Evolutionary conservation across 2,113 vertebrate species (phyloP), one percentile per base, ranked within the genome.

Genomic region (Nycticryphes semicollaris): DNA sequence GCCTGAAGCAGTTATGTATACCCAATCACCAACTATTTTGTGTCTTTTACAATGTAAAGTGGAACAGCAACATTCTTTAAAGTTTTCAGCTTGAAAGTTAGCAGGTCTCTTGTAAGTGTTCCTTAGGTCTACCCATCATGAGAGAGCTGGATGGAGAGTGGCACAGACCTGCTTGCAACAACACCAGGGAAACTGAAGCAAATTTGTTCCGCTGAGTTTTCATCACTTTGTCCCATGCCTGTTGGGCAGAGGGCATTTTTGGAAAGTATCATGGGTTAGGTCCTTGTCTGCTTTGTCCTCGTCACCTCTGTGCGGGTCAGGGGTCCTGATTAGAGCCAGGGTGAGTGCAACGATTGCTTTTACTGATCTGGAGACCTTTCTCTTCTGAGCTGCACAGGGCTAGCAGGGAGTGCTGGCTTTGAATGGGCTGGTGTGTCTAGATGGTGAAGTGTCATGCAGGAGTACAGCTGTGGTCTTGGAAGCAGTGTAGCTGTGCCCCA

Each of bases 71-170:
- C 8, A 23, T 16, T 74, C 33, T 41, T 82, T 15, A 43, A 33
- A 13, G 19, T 54, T 62, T 74, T 57, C 30, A 63, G 22, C 14
- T 6, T 22, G 20, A 1, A 45, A 25, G 33, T 53, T 37, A 39
- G 21, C 4, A 17, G 12, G 12, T 19, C 14, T 90, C 11, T 27
- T 43, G 3, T 16, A 14, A 22, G 12, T 27, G 54, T 35, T 62
- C 8, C 30, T 16, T 7, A 10, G 24, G 6, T n/a, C 14, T 53
- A 17, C 18, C 25, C 21, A 1, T 56, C 20, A 9, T 0, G 0
- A 22, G 19, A 60, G 33, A 28, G 47, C 70, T 45, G 31, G n/a
- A 33, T 25, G 39, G 37, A 6, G 5, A 33, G 60, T 0, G 0
- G 14, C 4, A 6, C 68, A 53, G 70, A 57, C 43, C 51, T 30